Percentiles rank a stretch among this genome's conserved stretches.
phyloP scores from a whole-genome alignment of 2,113 vertebrate species.

The Recurvirostra avosetta region DNA sequence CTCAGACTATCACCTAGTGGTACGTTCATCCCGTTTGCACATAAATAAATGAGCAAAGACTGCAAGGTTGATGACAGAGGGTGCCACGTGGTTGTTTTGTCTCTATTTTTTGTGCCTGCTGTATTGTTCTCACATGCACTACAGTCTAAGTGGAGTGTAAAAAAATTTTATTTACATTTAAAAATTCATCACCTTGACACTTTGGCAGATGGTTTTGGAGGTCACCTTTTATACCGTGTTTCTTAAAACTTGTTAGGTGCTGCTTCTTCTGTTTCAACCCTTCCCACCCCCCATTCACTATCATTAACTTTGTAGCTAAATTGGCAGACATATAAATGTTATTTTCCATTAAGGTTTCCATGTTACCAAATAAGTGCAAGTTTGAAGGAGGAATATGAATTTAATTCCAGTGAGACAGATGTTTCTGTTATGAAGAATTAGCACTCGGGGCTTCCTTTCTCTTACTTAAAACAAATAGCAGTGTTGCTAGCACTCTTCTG shows the following conservation, averaged over 20 bases:
- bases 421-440: slow-evolving; percentile 38
- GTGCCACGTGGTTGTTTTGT: not conserved
- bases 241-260: not conserved
- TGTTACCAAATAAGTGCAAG: slow-evolving; percentile 35
- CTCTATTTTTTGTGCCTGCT: not conserved
- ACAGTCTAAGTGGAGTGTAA: not conserved
- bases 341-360: slow-evolving; percentile 46
- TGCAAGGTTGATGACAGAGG: not conserved
- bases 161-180: not conserved
- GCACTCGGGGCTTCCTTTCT: not conserved
- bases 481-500: not conserved
- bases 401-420: slow-evolving; percentile 45
- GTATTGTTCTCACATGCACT: not conserved
- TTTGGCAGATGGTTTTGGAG: slow-evolving; percentile 11
- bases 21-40: not conserved
- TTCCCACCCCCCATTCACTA: not conserved
- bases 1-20: not conserved
- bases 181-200: slow-evolving; percentile 18
- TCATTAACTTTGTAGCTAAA: not conserved
- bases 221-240: not conserved
- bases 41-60: not conserved
- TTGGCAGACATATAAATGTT: not conserved
- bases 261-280: slow-evolving; percentile 1
- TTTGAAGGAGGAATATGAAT: not conserved
- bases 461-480: not conserved